Evolutionary conservation across 2,888 invertebrate species (phyloP).

Genomic region (Nymphalis urticae): DNA sequence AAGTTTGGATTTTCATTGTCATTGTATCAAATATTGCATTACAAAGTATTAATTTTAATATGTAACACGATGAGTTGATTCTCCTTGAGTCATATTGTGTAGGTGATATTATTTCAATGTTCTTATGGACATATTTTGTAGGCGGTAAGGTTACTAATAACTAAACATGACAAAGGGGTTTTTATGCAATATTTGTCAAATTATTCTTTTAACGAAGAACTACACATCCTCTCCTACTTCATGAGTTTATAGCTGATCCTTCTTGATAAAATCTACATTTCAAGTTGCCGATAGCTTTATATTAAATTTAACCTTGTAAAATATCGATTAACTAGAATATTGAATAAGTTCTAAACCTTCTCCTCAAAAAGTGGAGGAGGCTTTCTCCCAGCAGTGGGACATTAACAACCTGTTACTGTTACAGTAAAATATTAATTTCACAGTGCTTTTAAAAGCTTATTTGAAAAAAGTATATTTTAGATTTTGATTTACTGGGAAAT

Average conservation of each 20-base stretch:
- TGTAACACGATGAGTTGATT: constrained; percentile 30
- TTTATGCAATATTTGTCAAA: background rate
- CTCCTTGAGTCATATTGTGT: constrained; percentile 40
- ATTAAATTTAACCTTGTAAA: background rate
- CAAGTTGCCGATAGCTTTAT: no score
- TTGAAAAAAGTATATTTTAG: background rate
- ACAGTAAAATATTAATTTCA: background rate
- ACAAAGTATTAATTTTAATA: constrained; percentile 25
- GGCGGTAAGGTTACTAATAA: constrained; percentile 38
- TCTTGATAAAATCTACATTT: no score
- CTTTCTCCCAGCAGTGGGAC: no score
- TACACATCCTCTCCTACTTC: no score
- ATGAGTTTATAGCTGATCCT: no score
- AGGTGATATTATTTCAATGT: constrained; percentile 42
- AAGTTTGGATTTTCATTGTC: constrained; percentile 1
- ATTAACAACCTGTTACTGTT: no score
- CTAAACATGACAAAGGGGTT: constrained; percentile 9
- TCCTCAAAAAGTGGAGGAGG: no score
- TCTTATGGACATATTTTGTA: constrained; percentile 39
- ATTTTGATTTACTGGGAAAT: no score
- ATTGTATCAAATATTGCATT: constrained; percentile 3
- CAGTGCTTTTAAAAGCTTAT: background rate
- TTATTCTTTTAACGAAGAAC: no score
- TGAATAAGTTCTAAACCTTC: no score
- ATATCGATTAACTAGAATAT: no score